These are phyloP conservation scores for Xiphias gladius DNA, from an alignment of 2,113 vertebrate genomes.

Conservation along the genomic window DNA sequence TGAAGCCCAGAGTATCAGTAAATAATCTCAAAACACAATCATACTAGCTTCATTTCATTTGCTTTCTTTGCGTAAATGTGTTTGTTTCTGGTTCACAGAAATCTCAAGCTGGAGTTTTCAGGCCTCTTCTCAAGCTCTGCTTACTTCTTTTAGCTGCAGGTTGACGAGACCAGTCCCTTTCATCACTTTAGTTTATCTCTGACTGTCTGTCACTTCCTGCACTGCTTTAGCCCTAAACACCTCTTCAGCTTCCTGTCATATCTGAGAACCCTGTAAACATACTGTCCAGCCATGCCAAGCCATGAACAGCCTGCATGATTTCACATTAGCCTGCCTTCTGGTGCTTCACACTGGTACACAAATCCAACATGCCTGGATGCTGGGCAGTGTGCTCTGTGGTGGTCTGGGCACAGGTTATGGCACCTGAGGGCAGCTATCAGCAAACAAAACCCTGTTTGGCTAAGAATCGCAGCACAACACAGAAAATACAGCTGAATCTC, in stretches of 20 bases:
- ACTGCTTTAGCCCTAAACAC: conserved; percentile 21
- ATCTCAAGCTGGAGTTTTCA: conserved; percentile 10
- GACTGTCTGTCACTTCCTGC: conserved; percentile 33
- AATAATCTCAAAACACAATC: background rate
- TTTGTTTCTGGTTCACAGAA: conserved; percentile 10
- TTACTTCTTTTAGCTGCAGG: conserved; percentile 34
- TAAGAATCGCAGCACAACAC: conserved; percentile 23
- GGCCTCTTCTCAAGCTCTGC: conserved; percentile 14
- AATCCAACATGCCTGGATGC: conserved; percentile 29
- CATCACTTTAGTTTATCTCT: conserved; percentile 36
- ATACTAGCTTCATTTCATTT: background rate
- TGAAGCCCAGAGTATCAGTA: background rate
- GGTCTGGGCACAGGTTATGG: conserved; percentile 35
- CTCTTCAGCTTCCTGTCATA: conserved; percentile 32
- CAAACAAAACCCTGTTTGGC: conserved; percentile 24
- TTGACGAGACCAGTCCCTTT: conserved; percentile 41
- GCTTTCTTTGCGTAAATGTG: background rate
- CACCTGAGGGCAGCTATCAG: conserved; percentile 29
- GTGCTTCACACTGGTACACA: conserved; percentile 30
- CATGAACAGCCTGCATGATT: conserved; percentile 44
- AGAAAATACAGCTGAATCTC: background rate
- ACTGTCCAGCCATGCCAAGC: conserved; percentile 30
- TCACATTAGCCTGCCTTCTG: conserved; percentile 60
- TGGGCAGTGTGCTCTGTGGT: conserved; percentile 10
- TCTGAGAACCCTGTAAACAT: conserved; percentile 46